Evolutionary conservation across 2,797 vertebrate species (phyloP), one percentile per base, ranked within the genome.

Genomic region (Smutsia gigantea): DNA sequence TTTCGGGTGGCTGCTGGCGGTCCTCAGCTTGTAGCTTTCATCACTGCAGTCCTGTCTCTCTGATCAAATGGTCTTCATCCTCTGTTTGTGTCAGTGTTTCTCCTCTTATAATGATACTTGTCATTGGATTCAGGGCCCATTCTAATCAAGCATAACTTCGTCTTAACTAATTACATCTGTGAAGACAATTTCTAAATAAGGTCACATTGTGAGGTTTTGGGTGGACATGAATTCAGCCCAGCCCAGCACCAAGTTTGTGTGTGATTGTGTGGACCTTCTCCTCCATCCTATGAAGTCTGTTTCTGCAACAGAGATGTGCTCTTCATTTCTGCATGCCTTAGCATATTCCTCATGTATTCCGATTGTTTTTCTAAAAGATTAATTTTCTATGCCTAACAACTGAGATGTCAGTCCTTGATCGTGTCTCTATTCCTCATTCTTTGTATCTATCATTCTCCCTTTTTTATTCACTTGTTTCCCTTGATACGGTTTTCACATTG

Each of bases 261-360:
- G 1, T 97, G 98, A 83, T 98, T 97, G 46, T 97, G 95, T 55
- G 98, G 96, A 12, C 96, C 97, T 66, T 98, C 93, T 75, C 91
- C 98, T 96, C 99, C 98, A 61, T 97, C 98, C 99, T 99, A 74
- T 83, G 39, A 97, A 89, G 13, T 99, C 99, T 99, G 99, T 96
- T 98, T 99, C 91, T 98, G 98, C 87, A 99, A 98, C 64, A 99
- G 98, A 75, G 98, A 97, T 0, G 97, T 98, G 93, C 98, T 98
- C 94, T 99, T 99, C 0, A 97, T 98, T 98, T 99, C 99, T 21
- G 99, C 98, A 49, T 97, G 98, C 66, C 98, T 98, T 93, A 99
- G 98, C 98, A 99, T 99, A 97, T 97, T 99, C 95, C 97, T 99
- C 99, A 99, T 99, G 95, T 99, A 99, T 78, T 99, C 99, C 97